Evolutionary conservation across 1,140 invertebrate genomes (phyloP), one percentile per base, ranked within the genome.

Genomic region (Zeugodacus cucurbitae): DNA sequence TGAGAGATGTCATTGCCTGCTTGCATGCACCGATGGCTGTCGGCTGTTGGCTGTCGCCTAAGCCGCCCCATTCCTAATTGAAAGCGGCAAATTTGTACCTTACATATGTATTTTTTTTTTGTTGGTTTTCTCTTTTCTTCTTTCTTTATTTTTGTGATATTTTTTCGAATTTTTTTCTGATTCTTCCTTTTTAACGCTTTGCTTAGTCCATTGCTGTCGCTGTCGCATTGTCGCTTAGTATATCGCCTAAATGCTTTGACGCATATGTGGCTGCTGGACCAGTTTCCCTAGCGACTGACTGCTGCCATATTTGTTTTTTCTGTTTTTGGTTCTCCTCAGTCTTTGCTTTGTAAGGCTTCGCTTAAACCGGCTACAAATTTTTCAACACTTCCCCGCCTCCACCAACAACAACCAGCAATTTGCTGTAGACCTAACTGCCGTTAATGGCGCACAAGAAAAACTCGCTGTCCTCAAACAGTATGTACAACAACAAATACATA

Each of bases 221-320:
- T 17, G 29, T n/a, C 4, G 58, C 58, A n/a, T n/a, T n/a, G 22
- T 1, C 58, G n/a, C n/a, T 59, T 26, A 10, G n/a, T 17, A 8
- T 62, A 17, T 26, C 58, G n/a, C 26, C 10, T 26, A 62, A 26
- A 10, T 11, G 58, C 58, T 62, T 62, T 26, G 34, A 37, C 22
- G 67, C 67, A 74, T 74, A 74, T 74, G 67, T 74, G 67, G 34
- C 67, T 74, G 34, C 67, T 74, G 67, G 32, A 37, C 32, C 67
- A 74, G 67, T 41, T 74, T 74, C 67, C 34, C 67, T 34, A 41
- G 67, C 22, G 67, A 67, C 29, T 67, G 11, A 74, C 67, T 74
- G 29, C 34, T 41, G 34, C 32, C 20, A 41, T 74, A 37, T 41
- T 37, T 34, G 29, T 34, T 74, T 41, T 74, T 22, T 74, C n/a